Conservation (phyloP, 1,140 invertebrate genomes). For the Macrotrachela quadricornifera region DNA sequence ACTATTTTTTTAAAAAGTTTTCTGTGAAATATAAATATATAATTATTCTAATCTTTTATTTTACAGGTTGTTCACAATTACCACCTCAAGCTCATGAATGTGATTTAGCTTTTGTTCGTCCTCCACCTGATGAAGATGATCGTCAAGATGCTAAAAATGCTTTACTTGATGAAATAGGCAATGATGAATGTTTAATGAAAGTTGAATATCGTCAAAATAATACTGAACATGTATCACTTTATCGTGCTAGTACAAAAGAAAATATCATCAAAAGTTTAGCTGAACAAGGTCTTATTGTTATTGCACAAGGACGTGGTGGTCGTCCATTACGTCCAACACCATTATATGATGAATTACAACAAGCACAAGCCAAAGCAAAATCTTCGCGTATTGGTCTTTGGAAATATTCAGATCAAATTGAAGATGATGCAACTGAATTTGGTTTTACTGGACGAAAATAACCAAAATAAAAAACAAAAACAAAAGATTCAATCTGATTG, state of each 20-base stretch:
- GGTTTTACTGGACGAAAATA: background rate
- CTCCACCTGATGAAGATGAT: conserved; percentile 64
- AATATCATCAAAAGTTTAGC: conserved; percentile 43
- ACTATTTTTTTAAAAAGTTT: no score
- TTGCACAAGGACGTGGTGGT: conserved; percentile 65
- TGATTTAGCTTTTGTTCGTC: conserved; percentile 51
- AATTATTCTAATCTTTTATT: conserved; percentile 43
- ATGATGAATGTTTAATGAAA: conserved; percentile 32
- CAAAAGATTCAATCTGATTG: no score
- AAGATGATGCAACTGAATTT: conserved; percentile 47
- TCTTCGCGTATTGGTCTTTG: conserved; percentile 57
- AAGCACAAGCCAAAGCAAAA: conserved; percentile 61
- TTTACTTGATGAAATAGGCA: conserved; percentile 23
- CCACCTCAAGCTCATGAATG: conserved; percentile 66
- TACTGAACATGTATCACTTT: background rate
- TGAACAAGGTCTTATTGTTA: conserved; percentile 41
- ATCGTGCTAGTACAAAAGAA: conserved; percentile 31
- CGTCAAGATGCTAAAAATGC: conserved; percentile 45
- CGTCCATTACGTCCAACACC: conserved; percentile 50
- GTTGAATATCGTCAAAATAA: conserved; percentile 31
- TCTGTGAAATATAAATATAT: no score
- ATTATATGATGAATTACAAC: conserved; percentile 55
- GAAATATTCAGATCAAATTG: conserved; percentile 83
- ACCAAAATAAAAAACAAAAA: no score
- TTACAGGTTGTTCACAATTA: conserved; percentile 43